Conservation (phyloP, 2,113 vertebrate species). For the Laterallus jamaicensis region DNA sequence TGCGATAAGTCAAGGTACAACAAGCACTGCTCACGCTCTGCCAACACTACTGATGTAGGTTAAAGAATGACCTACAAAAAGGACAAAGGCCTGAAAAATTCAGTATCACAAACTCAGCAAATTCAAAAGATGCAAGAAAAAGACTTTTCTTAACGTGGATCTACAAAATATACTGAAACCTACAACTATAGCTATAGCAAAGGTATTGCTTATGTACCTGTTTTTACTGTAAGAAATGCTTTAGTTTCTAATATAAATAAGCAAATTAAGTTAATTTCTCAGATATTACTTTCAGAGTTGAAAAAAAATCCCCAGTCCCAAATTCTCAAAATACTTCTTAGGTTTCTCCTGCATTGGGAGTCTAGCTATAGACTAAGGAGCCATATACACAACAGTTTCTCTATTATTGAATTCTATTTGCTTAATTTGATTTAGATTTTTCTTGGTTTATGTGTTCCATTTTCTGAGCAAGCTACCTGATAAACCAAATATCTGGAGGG, state of each 20-base stretch:
- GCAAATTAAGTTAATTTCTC: neutral
- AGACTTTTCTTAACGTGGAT: neutral
- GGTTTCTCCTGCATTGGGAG: neutral
- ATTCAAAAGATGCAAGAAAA: neutral
- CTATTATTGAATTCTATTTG: neutral
- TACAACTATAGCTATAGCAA: neutral
- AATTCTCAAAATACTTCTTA: neutral
- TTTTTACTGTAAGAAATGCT: neutral
- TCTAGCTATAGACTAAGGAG: neutral
- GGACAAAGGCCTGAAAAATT: neutral
- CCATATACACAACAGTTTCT: neutral
- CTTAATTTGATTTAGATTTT: neutral
- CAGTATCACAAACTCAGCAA: neutral
- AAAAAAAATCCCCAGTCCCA: neutral
- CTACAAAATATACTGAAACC: neutral
- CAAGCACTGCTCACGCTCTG: neutral
- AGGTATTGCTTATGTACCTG: neutral
- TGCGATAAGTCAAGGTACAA: neutral
- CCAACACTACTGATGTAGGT: neutral
- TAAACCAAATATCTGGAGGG: neutral
- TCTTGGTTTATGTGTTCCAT: neutral
- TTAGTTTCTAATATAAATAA: neutral
- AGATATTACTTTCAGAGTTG: neutral
- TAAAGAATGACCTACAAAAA: constrained; percentile 35
- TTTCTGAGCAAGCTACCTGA: neutral